Conservation (phyloP, 2,797 vertebrate genomes). For the Paratrypauchen microcephalus region DNA sequence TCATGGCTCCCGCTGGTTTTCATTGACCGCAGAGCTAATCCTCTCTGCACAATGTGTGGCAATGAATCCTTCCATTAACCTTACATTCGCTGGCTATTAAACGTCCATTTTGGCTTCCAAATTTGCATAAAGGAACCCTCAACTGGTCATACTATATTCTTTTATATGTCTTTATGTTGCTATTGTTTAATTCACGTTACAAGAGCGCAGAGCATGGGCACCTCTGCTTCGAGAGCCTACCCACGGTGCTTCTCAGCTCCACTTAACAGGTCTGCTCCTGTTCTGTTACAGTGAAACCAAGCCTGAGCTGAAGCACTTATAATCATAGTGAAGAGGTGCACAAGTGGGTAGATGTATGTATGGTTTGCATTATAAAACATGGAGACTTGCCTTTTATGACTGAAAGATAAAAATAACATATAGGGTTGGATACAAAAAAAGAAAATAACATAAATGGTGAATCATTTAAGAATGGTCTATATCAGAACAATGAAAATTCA, state of each 20-base stretch:
- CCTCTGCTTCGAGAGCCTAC: background rate
- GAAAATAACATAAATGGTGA: no score
- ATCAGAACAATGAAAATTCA: no score
- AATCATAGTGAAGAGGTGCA: background rate
- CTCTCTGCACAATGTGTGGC: constrained; percentile 5
- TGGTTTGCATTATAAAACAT: background rate
- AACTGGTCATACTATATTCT: background rate
- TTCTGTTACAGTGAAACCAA: background rate
- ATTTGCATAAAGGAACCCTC: background rate
- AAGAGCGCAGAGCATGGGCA: constrained; percentile 34
- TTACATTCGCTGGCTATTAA: background rate
- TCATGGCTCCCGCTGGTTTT: constrained; percentile 30
- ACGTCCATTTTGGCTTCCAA: background rate
- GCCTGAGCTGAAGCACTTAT: background rate
- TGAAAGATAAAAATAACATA: background rate
- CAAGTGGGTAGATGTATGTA: background rate
- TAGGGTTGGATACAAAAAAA: no score
- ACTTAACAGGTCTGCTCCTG: constrained; percentile 3
- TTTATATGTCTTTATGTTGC: background rate
- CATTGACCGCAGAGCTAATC: constrained; percentile 26
- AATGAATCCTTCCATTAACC: constrained; percentile 8
- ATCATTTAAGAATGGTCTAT: no score
- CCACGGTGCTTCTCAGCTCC: constrained; percentile 16
- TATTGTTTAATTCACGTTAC: constrained; percentile 17
- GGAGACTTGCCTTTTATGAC: background rate